Evolutionary conservation across 1,140 invertebrate species (phyloP), one percentile per base, ranked within the genome.

Genomic region (Galleria mellonella): DNA sequence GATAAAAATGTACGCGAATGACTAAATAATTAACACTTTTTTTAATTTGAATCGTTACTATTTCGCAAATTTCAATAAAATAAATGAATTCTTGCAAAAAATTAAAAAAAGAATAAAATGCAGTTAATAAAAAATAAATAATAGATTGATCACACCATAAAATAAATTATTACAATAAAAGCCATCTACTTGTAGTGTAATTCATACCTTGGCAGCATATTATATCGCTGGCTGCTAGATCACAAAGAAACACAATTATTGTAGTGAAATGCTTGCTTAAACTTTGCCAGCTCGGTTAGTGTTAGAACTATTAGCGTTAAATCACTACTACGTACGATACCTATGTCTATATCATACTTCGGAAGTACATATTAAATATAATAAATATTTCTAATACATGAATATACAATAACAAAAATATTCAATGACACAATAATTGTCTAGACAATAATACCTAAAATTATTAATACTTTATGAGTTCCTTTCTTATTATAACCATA

Each of bases 171-270:
- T 15, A 40, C 10, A 29, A 49, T 33, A 28, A 36, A 12, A 55
- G 30, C 28, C 37, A 43, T 49, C 40, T 51, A 57, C 17, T 43
- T 45, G 17, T 53, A n/a, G 30, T 49, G 55, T 55, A 61, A 57
- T 52, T 58, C 82, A 73, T 87, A 87, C 85, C 85, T 87, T 87
- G 85, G 72, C 85, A 87, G 76, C 85, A 87, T 78, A 87, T 87
- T 50, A 86, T 56, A 53, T 87, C 82, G 63, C 78, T 77, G 74
- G 83, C 83, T 76, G 82, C 83, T 75, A 82, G 72, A 72, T 70
- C 62, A 74, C 56, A 76, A 72, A 77, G 67, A 73, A 77, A 77
- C 43, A 75, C 49, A 57, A 28, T 63, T 65, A 42, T 54, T 47
- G 37, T 40, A 32, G 35, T 37, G 32, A 35, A 17, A 23, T 23